Percentiles rank a stretch among this genome's conserved stretches.
Evolutionary conservation across 2,113 vertebrate species (phyloP).

Genomic region (Castor canadensis): DNA sequence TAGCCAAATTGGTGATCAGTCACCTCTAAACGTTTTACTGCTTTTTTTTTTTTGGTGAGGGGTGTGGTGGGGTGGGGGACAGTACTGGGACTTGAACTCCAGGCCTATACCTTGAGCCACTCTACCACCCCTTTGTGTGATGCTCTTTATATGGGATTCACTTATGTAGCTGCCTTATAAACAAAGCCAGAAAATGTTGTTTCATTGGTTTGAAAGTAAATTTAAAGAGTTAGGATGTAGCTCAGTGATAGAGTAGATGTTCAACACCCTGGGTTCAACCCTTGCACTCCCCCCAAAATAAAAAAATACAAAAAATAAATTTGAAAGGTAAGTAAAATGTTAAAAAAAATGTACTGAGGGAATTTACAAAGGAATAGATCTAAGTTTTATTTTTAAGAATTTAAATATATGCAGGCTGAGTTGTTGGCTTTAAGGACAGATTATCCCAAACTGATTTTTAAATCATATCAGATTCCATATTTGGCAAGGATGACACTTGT

Average conservation of each 20-base stretch:
- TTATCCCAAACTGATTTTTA: constrained; percentile 44
- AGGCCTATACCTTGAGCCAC: too few species aligned
- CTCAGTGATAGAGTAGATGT: neutral
- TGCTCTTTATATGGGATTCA: constrained; percentile 16
- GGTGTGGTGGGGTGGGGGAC: too few species aligned
- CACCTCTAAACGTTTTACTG: neutral
- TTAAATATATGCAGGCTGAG: constrained; percentile 27
- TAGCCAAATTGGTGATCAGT: neutral
- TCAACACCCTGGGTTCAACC: neutral
- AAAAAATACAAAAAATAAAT: neutral
- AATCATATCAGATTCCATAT: neutral
- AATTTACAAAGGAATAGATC: neutral
- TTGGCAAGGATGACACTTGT: neutral
- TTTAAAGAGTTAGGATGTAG: neutral
- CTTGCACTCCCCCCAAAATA: neutral
- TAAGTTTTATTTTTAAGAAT: constrained; percentile 43
- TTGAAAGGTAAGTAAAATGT: constrained; percentile 18
- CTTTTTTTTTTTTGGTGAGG: too few species aligned
- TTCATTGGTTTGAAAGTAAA: constrained; percentile 24
- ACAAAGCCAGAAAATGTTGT: neutral
- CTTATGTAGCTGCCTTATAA: constrained; percentile 16
- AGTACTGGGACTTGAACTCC: neutral
- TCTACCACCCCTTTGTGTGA: too few species aligned
- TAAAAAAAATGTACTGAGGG: neutral
- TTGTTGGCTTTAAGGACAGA: constrained; percentile 27